Conservation (phyloP, 2,888 invertebrate species). For the Erebia ligea region DNA sequence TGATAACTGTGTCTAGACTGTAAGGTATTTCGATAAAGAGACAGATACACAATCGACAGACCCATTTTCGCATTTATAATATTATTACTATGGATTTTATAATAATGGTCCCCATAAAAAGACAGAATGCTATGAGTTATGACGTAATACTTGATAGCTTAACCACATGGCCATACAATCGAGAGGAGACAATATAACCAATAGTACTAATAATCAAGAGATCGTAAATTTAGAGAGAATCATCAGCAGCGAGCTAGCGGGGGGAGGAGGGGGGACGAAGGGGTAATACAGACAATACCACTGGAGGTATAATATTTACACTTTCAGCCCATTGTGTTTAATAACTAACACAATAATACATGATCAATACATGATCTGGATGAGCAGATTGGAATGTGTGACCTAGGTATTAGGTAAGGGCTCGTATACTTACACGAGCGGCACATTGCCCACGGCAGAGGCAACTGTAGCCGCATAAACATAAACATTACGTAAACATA, state of each 20-base stretch:
- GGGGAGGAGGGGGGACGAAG: not conserved
- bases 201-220: not conserved
- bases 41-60: no score
- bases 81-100: no score
- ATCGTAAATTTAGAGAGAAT: not conserved
- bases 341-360: not conserved
- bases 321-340: conserved; percentile 1
- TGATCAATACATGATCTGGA: not conserved
- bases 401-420: not conserved
- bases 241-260: not conserved
- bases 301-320: conserved; percentile 10
- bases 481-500: no score
- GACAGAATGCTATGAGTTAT: not conserved
- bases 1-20: no score
- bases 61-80: no score
- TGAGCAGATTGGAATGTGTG: not conserved
- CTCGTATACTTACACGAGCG: not conserved
- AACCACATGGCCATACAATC: conserved; percentile 1
- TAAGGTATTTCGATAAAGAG: no score
- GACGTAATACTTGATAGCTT: not conserved
- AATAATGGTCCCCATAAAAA: no score
- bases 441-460: no score
- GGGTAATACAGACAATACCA: not conserved
- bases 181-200: not conserved
- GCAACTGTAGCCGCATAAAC: no score